Evolutionary conservation across 2,113 vertebrate species (phyloP), one percentile per base, ranked within the genome.

Genomic region (Dipodomys stephensi): DNA sequence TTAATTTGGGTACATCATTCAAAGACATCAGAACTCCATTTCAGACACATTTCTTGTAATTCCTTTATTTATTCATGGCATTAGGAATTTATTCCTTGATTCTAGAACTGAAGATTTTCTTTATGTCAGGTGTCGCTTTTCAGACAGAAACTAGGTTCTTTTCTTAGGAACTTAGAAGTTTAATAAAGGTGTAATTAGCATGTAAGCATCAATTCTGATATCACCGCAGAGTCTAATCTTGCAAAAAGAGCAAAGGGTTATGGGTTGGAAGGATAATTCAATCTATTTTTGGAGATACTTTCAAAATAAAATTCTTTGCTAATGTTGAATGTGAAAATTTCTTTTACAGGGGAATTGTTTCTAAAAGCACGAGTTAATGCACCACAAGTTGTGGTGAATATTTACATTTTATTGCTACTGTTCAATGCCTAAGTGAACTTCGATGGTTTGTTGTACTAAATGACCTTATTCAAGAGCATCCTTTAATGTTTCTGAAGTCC

Each of bases 271-370:
- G 11, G 16, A 87, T 12, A 84, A 8, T 92, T 78, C 71, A 44
- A 27, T n/a, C 32, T 89, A 53, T 32, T 74, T 80, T 93, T 49
- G 30, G 32, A 85, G 20, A 64, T 72, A 62, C 83, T 95, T 93
- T 11, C 53, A 64, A 91, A 93, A 82, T 89, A 95, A 96, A 91
- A 74, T 71, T 53, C 9, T 68, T 35, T 83, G 15, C 64, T 83
- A 72, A n/a, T 39, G 30, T 79, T 86, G 35, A 11, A 91, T 68
- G 79, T 62, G 20, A 18, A 80, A 72, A 90, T 32, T 92, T 6
- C 28, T 82, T 94, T 93, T 84, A 67, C 69, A 60, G 30, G 13
- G 23, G 91, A 89, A 89, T n/a, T 89, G 12, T 83, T 84, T 91
- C 6, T 20, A 39, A 86, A 83, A 71, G 39, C n/a, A 53, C 46